phyloP scores from a whole-genome alignment of 2,888 invertebrate genomes.

The Glyphotaelius pellucidus region DNA sequence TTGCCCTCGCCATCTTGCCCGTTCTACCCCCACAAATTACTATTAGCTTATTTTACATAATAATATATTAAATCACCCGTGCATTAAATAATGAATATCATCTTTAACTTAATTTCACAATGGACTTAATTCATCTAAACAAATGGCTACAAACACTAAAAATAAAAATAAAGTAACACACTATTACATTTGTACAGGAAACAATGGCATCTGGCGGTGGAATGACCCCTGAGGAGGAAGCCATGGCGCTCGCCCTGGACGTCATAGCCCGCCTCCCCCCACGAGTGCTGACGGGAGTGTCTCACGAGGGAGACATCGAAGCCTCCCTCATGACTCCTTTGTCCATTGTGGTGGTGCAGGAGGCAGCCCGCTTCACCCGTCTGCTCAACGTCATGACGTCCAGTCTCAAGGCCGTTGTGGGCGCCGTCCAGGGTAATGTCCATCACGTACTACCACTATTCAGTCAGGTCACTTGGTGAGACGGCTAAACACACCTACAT shows the following conservation, averaged over 20 bases:
- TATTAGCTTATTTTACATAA: no score
- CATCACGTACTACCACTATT: neutral
- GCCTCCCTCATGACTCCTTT: conserved; percentile 89
- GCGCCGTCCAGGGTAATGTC: conserved; percentile 89
- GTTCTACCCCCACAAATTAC: no score
- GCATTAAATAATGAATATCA: neutral
- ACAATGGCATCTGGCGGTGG: conserved; percentile 79
- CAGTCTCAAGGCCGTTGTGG: conserved; percentile 87
- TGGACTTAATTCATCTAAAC: no score
- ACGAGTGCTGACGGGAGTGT: conserved; percentile 81
- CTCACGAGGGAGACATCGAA: conserved; percentile 84
- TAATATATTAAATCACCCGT: neutral
- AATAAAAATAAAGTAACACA: neutral
- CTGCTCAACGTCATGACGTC: conserved; percentile 84
- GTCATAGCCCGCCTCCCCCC: conserved; percentile 86
- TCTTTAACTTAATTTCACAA: neutral
- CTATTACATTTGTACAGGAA: conserved; percentile 74
- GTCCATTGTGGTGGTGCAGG: conserved; percentile 95
- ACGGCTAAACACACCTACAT: neutral
- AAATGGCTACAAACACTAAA: neutral
- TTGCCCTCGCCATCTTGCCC: no score
- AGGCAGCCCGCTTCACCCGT: conserved; percentile 88
- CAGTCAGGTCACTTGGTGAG: neutral
- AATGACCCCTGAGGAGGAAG: conserved; percentile 87
- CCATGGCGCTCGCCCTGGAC: conserved; percentile 87